These are phyloP conservation scores for Trichopoda pennipes DNA, from an alignment of 2,888 invertebrate genomes.

Conservation along the genomic window DNA sequence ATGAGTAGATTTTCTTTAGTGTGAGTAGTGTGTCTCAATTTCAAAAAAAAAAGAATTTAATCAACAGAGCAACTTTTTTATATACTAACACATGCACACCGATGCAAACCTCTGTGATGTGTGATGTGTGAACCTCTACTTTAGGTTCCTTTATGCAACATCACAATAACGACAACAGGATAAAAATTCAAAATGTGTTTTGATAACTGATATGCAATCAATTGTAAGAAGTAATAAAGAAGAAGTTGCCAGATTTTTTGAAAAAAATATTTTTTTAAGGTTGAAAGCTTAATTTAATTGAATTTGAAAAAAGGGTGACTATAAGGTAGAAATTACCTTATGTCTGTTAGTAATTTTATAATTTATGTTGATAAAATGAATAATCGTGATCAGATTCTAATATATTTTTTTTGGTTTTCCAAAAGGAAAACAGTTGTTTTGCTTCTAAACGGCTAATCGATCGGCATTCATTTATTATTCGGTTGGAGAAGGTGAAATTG, in stretches of 20 bases:
- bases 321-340: too few species aligned
- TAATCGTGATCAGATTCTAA: conserved; percentile 64
- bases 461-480: too few species aligned
- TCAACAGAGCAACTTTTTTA: conserved; percentile 43
- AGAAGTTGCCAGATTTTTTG: neutral
- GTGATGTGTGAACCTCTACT: neutral
- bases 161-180: neutral
- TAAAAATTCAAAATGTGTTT: conserved; percentile 2
- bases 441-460: too few species aligned
- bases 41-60: conserved; percentile 47
- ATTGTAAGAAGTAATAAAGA: neutral
- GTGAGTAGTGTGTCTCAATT: neutral
- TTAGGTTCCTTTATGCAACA: conserved; percentile 1
- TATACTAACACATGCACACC: neutral
- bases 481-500: too few species aligned
- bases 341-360: too few species aligned
- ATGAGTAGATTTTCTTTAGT: neutral
- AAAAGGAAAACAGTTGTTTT: neutral
- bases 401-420: conserved; percentile 6
- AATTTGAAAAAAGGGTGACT: too few species aligned
- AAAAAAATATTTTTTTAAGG: neutral
- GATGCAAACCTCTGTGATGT: neutral
- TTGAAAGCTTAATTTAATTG: neutral
- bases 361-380: neutral
- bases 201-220: conserved; percentile 4